Conservation (phyloP, 2,113 vertebrate species). For the Eidolon helvum region DNA sequence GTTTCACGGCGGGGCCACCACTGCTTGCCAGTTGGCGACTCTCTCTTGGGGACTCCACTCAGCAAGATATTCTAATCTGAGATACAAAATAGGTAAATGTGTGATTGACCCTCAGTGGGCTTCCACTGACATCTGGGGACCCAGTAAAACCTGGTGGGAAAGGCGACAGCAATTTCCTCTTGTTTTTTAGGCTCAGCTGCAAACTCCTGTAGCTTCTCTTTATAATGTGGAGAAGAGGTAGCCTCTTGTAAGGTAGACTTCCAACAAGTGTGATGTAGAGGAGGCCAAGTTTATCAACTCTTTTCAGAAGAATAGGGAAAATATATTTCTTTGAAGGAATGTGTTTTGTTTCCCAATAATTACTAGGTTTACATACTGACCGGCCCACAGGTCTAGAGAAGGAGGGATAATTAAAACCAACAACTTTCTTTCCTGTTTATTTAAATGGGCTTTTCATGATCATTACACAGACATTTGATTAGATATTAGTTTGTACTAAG, state of each 20-base stretch:
- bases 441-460: not conserved
- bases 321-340: conserved; percentile 25
- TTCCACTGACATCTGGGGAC: not conserved
- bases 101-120: not conserved
- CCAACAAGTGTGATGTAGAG: not conserved
- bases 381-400: not conserved
- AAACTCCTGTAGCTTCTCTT: not conserved
- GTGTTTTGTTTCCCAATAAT: not conserved
- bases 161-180: not conserved
- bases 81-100: not conserved
- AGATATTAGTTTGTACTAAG: not conserved
- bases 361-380: not conserved
- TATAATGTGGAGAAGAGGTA: not conserved
- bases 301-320: not conserved
- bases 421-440: not conserved
- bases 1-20: not conserved
- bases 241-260: not conserved
- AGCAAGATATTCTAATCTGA: not conserved
- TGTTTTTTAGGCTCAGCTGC: not conserved
- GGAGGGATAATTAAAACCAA: not conserved
- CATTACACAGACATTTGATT: not conserved
- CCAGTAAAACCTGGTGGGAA: not conserved
- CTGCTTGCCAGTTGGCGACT: not conserved
- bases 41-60: not conserved
- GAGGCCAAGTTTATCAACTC: not conserved